phyloP scores from a whole-genome alignment of 2,888 invertebrate species.

The Coremacera marginata region DNA sequence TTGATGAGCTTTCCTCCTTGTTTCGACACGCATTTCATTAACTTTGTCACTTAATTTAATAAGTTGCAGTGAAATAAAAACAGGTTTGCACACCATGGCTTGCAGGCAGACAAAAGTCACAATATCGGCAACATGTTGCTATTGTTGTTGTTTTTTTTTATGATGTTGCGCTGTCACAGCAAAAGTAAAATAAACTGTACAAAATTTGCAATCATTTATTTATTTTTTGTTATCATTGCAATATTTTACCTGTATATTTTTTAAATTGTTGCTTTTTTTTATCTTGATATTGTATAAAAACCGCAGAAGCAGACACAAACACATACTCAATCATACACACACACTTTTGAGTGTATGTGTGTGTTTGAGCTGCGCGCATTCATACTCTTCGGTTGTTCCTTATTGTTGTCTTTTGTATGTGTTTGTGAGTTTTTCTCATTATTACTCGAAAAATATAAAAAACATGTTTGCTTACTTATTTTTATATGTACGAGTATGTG shows the following conservation, averaged over 20 bases:
- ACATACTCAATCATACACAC: background rate
- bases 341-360: too few species aligned
- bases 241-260: background rate
- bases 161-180: too few species aligned
- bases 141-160: background rate
- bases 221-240: too few species aligned
- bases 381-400: background rate
- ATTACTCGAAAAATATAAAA: background rate
- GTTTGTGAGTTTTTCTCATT: background rate
- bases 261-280: background rate
- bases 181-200: too few species aligned
- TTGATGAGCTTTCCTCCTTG: background rate
- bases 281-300: background rate
- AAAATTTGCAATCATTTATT: too few species aligned
- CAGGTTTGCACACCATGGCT: background rate
- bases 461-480: background rate
- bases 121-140: background rate
- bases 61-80: background rate
- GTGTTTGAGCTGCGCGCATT: background rate
- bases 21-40: background rate
- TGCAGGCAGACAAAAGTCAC: background rate
- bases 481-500: too few species aligned
- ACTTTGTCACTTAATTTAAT: conserved; percentile 20
- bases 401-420: background rate
- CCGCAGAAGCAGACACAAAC: background rate